These are phyloP conservation scores for Saguinus midas DNA, from an alignment of 2,113 vertebrate genomes.

Conservation along the genomic window DNA sequence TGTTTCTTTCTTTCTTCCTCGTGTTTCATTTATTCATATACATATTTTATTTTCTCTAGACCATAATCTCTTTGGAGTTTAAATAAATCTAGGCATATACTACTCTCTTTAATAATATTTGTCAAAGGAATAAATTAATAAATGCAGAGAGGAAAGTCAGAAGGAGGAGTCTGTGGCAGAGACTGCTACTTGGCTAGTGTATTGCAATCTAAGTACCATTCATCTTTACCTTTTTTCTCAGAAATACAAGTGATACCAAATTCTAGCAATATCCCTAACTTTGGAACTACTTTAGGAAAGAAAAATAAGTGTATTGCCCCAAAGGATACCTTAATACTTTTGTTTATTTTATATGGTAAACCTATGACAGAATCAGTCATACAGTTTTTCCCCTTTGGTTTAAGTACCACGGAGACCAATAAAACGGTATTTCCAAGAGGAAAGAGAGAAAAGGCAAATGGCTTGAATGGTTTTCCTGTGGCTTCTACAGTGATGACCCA, in stretches of 20 bases:
- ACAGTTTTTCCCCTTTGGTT: neutral
- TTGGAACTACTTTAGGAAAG: neutral
- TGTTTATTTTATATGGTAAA: neutral
- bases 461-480: slow-evolving; percentile 13
- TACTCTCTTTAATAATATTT: neutral
- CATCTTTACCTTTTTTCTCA: neutral
- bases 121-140: neutral
- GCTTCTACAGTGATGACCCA: neutral
- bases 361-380: neutral
- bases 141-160: neutral
- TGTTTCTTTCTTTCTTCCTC: neutral
- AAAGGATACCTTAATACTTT: neutral
- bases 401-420: neutral
- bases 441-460: neutral
- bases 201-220: neutral
- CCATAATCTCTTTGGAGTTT: neutral
- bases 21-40: neutral
- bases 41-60: neutral
- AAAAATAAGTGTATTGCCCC: neutral
- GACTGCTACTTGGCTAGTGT: neutral
- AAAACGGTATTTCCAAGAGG: neutral
- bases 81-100: neutral
- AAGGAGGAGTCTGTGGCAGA: neutral
- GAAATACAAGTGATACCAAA: neutral
- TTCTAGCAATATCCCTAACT: neutral